A percentile compares a stretch with the other conserved stretches of the same genome.
Conservation (phyloP, 2,113 vertebrate genomes). For the Psilopogon haemacephalus region DNA sequence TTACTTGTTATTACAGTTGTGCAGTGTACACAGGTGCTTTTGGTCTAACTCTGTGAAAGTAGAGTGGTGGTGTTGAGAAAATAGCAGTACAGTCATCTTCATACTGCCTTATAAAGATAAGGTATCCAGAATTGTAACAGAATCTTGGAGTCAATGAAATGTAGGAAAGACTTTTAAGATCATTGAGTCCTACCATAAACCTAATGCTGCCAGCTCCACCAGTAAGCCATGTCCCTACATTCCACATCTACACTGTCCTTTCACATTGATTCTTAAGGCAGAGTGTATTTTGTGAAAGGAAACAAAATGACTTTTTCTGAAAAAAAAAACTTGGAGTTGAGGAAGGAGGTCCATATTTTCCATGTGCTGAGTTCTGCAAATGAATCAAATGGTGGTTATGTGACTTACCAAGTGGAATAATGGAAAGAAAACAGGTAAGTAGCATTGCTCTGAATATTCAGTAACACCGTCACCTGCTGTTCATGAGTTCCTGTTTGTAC, state of each 20-base stretch:
- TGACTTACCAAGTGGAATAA: background rate
- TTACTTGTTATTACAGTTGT: background rate
- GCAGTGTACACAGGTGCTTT: background rate
- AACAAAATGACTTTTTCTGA: background rate
- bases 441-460: background rate
- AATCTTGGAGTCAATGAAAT: background rate
- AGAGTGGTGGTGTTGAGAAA: background rate
- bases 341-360: background rate
- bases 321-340: background rate
- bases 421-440: background rate
- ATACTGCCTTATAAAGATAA: background rate
- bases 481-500: background rate
- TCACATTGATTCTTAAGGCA: background rate
- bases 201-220: too few species aligned
- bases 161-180: background rate
- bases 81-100: background rate
- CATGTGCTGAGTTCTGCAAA: background rate
- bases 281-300: background rate
- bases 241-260: background rate
- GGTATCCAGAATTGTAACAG: background rate
- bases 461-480: background rate
- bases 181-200: too few species aligned
- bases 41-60: background rate
- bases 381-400: background rate
- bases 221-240: too few species aligned